These are phyloP conservation scores for Merodon equestris DNA, from an alignment of 2,888 invertebrate species.

Conservation along the genomic window DNA sequence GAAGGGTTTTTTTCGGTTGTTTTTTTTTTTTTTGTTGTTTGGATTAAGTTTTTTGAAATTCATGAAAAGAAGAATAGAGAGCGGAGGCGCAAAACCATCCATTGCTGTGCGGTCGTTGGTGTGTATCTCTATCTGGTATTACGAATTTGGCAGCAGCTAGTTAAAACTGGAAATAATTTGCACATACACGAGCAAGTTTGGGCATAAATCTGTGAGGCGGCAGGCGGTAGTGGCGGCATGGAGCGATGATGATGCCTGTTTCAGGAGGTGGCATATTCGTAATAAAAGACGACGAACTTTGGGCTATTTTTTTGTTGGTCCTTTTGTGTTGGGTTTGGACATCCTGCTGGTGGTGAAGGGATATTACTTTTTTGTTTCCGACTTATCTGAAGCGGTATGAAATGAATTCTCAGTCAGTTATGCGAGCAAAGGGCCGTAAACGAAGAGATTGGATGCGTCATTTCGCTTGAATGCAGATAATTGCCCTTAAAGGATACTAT, in stretches of 20 bases:
- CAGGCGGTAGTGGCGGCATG: background rate
- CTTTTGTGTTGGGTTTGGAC: background rate
- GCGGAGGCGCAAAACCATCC: background rate
- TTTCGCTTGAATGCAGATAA: conserved; percentile 46
- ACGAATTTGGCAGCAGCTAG: conserved; percentile 35
- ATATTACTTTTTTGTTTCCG: conserved; percentile 42
- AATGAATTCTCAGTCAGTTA: conserved; percentile 5
- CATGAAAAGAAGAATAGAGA: conserved; percentile 16
- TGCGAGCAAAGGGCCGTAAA: background rate
- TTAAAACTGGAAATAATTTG: conserved; percentile 54
- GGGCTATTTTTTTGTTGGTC: conserved; percentile 5
- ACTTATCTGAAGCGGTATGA: conserved; percentile 36
- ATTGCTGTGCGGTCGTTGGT: background rate
- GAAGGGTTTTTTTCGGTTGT: conserved; percentile 36
- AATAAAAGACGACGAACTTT: conserved; percentile 38
- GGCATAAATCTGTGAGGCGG: conserved; percentile 46
- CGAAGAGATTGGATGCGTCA: background rate
- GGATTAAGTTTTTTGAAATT: no score
- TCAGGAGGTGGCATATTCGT: conserved; percentile 24
- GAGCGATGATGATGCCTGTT: no score
- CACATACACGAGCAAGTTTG: conserved; percentile 39
- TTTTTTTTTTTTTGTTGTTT: no score
- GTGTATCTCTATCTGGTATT: conserved; percentile 19
- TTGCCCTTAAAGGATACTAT: no score
- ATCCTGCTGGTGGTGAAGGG: conserved; percentile 14